phyloP scores from a whole-genome alignment of 2,888 invertebrate species.

The Calameuta filiformis region DNA sequence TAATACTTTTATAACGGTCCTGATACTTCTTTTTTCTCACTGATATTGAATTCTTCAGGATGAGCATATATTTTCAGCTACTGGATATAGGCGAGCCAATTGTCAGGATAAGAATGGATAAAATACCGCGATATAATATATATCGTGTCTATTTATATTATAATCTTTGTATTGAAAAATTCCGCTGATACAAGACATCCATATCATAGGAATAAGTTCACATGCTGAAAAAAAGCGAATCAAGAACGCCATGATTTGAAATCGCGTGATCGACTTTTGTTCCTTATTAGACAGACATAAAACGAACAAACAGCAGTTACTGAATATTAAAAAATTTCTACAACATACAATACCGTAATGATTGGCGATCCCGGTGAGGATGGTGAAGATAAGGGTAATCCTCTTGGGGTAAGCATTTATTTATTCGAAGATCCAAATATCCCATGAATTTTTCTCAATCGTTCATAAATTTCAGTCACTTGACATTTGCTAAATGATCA shows the following conservation, averaged over 20 bases:
- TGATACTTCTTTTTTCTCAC: neutral
- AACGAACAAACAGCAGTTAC: neutral
- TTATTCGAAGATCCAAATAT: neutral
- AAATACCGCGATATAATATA: neutral
- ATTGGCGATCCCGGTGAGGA: conserved; percentile 23
- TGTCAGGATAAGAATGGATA: neutral
- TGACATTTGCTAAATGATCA: neutral
- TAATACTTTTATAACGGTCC: neutral
- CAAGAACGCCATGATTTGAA: neutral
- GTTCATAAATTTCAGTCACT: neutral
- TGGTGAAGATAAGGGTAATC: conserved; percentile 30
- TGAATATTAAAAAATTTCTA: neutral
- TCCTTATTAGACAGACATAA: neutral
- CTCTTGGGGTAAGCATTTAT: conserved; percentile 29
- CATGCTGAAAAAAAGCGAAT: neutral
- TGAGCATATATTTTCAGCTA: neutral
- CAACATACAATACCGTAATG: neutral
- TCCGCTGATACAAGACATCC: neutral
- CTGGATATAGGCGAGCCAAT: neutral
- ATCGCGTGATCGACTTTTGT: neutral
- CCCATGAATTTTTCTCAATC: neutral
- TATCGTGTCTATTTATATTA: neutral
- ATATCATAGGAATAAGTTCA: neutral
- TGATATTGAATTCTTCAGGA: neutral
- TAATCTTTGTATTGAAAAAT: neutral